phyloP scores from a whole-genome alignment of 2,888 invertebrate species.

The Stratiomys singularior region DNA sequence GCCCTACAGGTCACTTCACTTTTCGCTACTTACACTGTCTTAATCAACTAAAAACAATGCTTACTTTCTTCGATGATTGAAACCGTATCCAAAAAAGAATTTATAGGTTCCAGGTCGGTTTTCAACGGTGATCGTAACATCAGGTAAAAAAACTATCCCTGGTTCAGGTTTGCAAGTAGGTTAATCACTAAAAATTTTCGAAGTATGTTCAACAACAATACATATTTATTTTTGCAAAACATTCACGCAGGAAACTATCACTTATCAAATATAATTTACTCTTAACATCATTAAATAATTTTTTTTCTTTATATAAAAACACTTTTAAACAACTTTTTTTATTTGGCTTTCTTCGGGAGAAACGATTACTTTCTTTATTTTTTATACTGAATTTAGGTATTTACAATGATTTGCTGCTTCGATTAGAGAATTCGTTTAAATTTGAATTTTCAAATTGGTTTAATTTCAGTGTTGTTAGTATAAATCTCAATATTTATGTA shows the following conservation, averaged over 20 bases:
- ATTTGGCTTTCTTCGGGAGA: too few species aligned
- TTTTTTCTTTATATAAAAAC: slow-evolving; percentile 7
- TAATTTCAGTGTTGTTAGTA: neutral
- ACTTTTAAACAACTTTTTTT: slow-evolving; percentile 10
- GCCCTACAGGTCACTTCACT: too few species aligned
- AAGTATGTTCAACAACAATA: neutral
- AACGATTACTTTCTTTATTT: neutral
- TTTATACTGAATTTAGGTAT: too few species aligned
- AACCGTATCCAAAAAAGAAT: neutral
- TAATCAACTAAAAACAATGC: neutral
- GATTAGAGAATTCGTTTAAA: neutral
- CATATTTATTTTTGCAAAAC: neutral
- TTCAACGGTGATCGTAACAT: neutral
- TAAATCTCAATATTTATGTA: neutral
- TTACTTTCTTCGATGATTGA: neutral
- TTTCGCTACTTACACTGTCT: too few species aligned
- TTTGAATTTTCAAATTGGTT: neutral
- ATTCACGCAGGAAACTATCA: neutral
- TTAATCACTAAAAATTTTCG: neutral
- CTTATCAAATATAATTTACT: neutral
- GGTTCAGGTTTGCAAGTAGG: neutral
- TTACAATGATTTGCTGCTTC: neutral
- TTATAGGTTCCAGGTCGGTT: neutral
- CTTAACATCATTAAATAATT: neutral
- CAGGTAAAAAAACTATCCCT: neutral